phyloP scores from a whole-genome alignment of 92 coral and sea anemone species.

The Isaurus tuberculatus region DNA sequence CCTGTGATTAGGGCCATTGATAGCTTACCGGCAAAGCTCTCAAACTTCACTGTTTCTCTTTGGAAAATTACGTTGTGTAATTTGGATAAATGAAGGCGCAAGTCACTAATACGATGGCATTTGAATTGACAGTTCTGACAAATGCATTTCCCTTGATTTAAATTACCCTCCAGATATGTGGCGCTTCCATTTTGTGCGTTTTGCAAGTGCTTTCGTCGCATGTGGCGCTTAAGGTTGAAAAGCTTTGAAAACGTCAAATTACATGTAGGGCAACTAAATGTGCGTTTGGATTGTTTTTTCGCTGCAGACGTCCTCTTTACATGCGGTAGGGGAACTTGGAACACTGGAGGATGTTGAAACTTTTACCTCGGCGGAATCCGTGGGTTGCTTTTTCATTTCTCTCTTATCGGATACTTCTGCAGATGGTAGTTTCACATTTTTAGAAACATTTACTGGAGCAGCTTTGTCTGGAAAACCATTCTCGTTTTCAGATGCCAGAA shows the following conservation, averaged over 20 bases:
- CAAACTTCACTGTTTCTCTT: constrained; percentile 13
- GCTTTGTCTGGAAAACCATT: neutral
- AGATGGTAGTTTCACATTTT: neutral
- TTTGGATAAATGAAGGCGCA: constrained; percentile 53
- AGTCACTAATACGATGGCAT: constrained; percentile 57
- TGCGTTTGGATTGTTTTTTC: neutral
- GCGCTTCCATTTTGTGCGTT: neutral
- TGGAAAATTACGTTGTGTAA: constrained; percentile 39
- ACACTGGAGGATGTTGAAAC: neutral
- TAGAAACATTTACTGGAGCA: neutral
- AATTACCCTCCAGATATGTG: neutral
- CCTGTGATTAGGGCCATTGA: neutral
- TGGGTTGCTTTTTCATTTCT: neutral
- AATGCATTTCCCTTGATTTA: constrained; percentile 50
- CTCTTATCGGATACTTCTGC: neutral
- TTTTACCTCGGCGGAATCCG: neutral
- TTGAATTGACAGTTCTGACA: constrained; percentile 55
- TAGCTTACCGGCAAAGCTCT: constrained; percentile 21
- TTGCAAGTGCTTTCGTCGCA: constrained; percentile 4
- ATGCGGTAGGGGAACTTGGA: neutral
- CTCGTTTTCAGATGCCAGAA: neutral
- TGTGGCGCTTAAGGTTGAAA: neutral
- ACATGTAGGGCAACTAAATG: neutral
- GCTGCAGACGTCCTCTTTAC: neutral
- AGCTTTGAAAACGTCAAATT: neutral